These are phyloP conservation scores for Anadara kagoshimensis DNA, from an alignment of 1,140 invertebrate genomes.

Conservation along the genomic window DNA sequence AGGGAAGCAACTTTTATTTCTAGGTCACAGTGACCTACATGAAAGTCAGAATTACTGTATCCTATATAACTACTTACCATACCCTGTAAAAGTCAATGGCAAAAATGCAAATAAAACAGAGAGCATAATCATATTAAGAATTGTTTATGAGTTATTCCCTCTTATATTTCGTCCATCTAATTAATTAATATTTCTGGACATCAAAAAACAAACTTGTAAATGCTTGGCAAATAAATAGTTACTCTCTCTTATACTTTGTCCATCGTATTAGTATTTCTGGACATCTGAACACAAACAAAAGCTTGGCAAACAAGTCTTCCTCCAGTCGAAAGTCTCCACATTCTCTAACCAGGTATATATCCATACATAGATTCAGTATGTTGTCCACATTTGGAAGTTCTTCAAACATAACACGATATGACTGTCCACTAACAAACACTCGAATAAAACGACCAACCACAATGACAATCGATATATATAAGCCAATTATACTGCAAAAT, in stretches of 20 bases:
- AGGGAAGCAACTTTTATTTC: too few relatives aligned
- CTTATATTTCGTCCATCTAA: too few relatives aligned
- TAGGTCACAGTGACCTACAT: too few relatives aligned
- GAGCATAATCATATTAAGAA: too few relatives aligned
- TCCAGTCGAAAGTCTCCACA: constrained; percentile 95
- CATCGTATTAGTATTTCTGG: constrained; percentile 98
- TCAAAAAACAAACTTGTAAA: too few relatives aligned
- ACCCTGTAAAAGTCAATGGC: too few relatives aligned
- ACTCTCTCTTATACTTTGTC: constrained; percentile 74
- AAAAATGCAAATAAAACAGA: too few relatives aligned
- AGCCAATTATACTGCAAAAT: constrained; percentile 89
- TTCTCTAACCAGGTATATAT: constrained; percentile 98
- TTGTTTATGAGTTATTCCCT: too few relatives aligned
- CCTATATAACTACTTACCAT: too few relatives aligned
- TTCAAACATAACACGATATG: constrained; percentile 96
- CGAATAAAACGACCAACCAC: constrained; percentile 90
- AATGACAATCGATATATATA: constrained; percentile 97
- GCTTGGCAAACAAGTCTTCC: constrained; percentile 98
- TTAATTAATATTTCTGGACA: too few relatives aligned
- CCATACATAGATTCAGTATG: constrained; percentile 91
- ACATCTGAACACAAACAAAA: constrained; percentile 98
- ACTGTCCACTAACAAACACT: constrained; percentile 86
- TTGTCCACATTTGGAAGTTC: constrained; percentile 96
- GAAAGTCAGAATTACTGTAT: too few relatives aligned
- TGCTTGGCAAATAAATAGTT: not conserved